Evolutionary conservation across 1,140 invertebrate species (phyloP), one percentile per base, ranked within the genome.

Genomic region (Bombus pascuorum): DNA sequence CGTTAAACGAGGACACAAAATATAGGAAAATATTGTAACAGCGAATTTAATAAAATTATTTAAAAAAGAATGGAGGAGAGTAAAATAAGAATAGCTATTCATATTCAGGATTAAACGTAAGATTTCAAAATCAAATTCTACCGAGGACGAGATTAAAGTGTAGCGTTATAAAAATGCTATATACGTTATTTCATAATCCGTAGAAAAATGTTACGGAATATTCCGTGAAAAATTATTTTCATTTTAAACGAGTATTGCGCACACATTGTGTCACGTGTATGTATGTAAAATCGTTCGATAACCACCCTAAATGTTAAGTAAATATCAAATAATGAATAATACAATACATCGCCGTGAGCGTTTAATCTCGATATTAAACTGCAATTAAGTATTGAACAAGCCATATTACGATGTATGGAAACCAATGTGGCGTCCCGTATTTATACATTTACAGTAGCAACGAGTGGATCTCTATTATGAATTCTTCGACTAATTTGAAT

Each of bases 341-440:
- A 34, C 47, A 84, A 84, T 78, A 34, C 47, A 83, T 70, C 22
- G 8, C 57, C 28, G 2, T 9, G 18, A 34, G 37, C 47, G 62
- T 79, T 84, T 71, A 84, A 78, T 84, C 75, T 57, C 75, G 22
- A 84, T 71, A 79, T 84, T 84, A 71, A 84, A 84, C 66, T 44
- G 65, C n/a, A 68, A 71, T 84, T 78, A 79, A 84, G 68, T 68
- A 79, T 71, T 68, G n/a, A 44, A 82, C 32, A 28, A 34, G 57
- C 28, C 8, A 47, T 13, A 15, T 44, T 15, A 13, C 37, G 6
- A 79, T 44, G 32, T 32, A 37, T n/a, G 74, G 15, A 34, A 66
- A 66, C 25, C 74, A 75, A 70, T 34, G 42, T n/a, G 10, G 34
- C 37, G 13, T 13, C 13, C 71, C n/a, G 10, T 70, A 76, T 84